Evolutionary conservation across 53 echinoderm and acorn worm species (phyloP), one percentile per base, ranked within the genome.

Genomic region (Hippasteria phrygiana): DNA sequence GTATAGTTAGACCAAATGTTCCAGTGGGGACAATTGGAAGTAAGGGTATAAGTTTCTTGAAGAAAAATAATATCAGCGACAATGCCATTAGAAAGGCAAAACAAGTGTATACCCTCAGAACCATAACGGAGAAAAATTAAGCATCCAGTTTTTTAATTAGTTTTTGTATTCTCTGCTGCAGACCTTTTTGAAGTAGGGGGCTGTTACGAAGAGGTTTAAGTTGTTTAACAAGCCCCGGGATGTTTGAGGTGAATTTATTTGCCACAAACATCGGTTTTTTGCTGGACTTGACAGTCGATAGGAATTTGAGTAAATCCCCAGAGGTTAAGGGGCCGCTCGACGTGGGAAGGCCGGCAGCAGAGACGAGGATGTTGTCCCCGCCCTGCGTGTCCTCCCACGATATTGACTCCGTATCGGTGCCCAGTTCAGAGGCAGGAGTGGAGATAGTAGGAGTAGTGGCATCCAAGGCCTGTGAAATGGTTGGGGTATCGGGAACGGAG

Each of bases 151-250:
- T 39, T 38, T 28, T 71, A n/a, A 71, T 38, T 4, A 71, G 71
- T 28, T 71, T 71, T 11, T n/a, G 38, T 4, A 71, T 18, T 40
- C 71, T 71, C 71, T 71, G 71, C 40, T 71, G 71, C 71, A 71
- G 2, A 5, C 20, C 38, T 13, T 40, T 37, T 28, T 37, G 26
- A 2, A 71, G 14, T 1, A 71, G 40, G 16, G 71, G 71, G 41
- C 27, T 37, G 71, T 71, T 71, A 5, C 71, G 71, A 5, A 71
- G 41, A 1, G 71, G 71, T 38, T 71, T 71, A 13, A 71, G 71
- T 38, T 71, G 71, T 37, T 39, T 40, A 6, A 71, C 40, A 2
- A 71, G 71, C 5, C 71, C 71, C 8, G 38, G 38, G 20, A 40
- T 71, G 71, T 71, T 18, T 26, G 26, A 10, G 9, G 71, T 71